Evolutionary conservation across 2,113 vertebrate species (phyloP), one percentile per base, ranked within the genome.

Genomic region (Gobius niger): DNA sequence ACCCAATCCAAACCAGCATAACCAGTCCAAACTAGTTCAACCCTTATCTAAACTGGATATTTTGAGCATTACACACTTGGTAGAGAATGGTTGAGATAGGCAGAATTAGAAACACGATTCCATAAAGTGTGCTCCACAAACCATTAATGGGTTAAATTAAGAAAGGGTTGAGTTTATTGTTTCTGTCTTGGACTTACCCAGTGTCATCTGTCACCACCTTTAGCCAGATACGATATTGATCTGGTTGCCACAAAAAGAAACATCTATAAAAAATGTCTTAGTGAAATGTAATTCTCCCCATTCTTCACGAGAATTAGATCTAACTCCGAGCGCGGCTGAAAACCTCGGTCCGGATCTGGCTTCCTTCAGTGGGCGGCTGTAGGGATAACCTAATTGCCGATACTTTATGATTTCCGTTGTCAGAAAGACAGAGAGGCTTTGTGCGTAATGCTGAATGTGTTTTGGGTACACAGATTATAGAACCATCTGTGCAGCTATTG

Each of bases 261-360:
- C 24, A 5, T n/a, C 66, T 56, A 77, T 71, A 64, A 83, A 53
- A 69, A 76, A 74, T 67, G 47, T 44, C 50, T 86, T 15, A 44
- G 56, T 61, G 66, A 64, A 13, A 56, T 16, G 40, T 10, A 57
- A 44, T 78, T 74, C 64, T 82, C 44, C 19, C 19, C 76, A 79
- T 78, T 61, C 47, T 65, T 82, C 75, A 54, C 10, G 49, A 76
- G 67, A 81, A 82, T 89, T 83, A 64, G 78, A 87, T 87, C 80
- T 67, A 59, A 66, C 67, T 66, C 69, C 0, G 24, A 53, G 52
- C 1, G 63, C 68, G 15, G 78, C 76, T 51, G 51, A 80, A 73
- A 80, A 49, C 63, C 68, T 47, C 47, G 57, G 59, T 47, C 44
- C 8, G 49, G 50, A 73, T 56, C 53, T n/a, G 40, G 79, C 61